These are phyloP conservation scores for Vollenhovia emeryi DNA, from an alignment of 1,140 invertebrate genomes.

Conservation along the genomic window DNA sequence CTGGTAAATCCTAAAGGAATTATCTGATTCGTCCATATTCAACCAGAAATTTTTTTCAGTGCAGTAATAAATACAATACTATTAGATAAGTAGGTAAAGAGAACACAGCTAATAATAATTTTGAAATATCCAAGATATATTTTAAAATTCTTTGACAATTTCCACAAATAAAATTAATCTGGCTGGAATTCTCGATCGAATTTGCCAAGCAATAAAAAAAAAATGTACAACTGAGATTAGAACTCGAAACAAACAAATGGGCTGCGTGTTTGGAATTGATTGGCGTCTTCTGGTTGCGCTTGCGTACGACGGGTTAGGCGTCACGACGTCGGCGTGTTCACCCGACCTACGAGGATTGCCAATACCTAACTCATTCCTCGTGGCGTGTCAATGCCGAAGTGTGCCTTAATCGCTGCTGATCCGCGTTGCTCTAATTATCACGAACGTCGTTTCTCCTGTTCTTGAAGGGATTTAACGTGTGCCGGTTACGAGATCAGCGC, in stretches of 20 bases:
- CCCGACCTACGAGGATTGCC: conserved; percentile 15
- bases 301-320: conserved; percentile 59
- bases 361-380: background rate
- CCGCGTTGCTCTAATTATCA: background rate
- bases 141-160: background rate
- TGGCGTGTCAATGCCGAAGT: conserved; percentile 24
- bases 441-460: background rate
- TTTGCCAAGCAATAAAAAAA: background rate
- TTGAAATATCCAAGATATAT: background rate
- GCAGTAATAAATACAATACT: conserved; percentile 10
- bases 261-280: conserved; percentile 57
- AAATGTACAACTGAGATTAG: conserved; percentile 28
- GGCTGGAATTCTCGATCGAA: background rate
- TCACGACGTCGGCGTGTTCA: conserved; percentile 58
- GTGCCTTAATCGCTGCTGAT: conserved; percentile 25
- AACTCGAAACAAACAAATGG: conserved; percentile 11
- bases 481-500: background rate
- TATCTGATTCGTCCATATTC: too few relatives aligned
- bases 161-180: background rate
- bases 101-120: background rate
- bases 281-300: conserved; percentile 48
- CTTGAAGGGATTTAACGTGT: background rate
- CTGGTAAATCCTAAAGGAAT: too few relatives aligned
- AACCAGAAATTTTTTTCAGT: too few relatives aligned
- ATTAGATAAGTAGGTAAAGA: background rate